Base-by-base conservation (phyloP, 2,888 invertebrate species). In the Nemoura dubitans region DNA sequence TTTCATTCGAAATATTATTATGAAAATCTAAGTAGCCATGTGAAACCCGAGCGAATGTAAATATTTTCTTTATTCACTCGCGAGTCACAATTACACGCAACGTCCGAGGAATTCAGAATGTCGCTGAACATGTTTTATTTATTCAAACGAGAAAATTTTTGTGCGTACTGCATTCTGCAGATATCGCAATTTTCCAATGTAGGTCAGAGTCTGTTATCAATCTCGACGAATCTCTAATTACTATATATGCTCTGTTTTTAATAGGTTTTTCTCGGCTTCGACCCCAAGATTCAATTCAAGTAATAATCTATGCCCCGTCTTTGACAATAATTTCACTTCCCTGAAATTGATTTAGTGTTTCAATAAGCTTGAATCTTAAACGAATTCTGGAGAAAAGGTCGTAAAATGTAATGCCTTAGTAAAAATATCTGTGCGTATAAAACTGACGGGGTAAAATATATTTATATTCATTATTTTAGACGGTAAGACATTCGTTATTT, bases 311-410 rank as follows among this genome's bases (percentile, higher is more conserved):
- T 28, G 81, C 78, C n/a, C 78, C 81, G 81, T 27, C 26, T 81
- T 28, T 81, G 26, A 30, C 81, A 81, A 81, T 81, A 81, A 81
- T 30, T 81, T 81, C 29, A 28, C 81, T 29, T 29, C 81, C 29
- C 29, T 81, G 10, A 28, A n/a, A 81, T 29, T 81, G 81, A 81
- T 81, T 81, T 81, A 81, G 28, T n/a, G 28, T 30, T 81, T 81
- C 81, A 81, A 81, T 81, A 81, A 81, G 28, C 81, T 28, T 28
- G 78, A 78, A 78, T 28, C 78, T 28, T 78, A 78, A 78, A 78
- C 28, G 27, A 78, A 78, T 78, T 78, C 78, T 78, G 78, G 16
- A 28, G 78, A 28, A 78, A 78, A 78, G 26, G 28, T 27, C 78
- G 26, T 78, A 28, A 28, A 78, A 27, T 59, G 59, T 59, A 59